Conservation (phyloP, 2,888 invertebrate species). For the Agrochola lychnidis region DNA sequence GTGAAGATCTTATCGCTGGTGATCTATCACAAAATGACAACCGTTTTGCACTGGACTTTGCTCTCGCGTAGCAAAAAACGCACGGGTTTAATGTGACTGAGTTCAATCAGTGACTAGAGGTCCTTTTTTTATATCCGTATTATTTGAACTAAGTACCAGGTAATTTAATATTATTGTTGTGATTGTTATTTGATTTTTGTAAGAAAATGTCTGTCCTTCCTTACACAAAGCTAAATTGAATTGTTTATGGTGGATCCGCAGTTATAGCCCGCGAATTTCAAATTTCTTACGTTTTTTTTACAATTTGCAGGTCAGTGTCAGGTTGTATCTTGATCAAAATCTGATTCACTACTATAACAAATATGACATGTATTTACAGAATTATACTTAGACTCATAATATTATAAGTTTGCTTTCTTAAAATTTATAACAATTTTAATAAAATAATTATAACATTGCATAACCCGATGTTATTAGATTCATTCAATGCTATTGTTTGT, state of each 20-base stretch:
- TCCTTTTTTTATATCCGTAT: background rate
- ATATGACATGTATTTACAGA: too few species aligned
- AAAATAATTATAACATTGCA: background rate
- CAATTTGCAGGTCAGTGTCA: too few species aligned
- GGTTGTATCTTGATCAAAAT: too few species aligned
- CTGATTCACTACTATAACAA: too few species aligned
- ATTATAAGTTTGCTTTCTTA: background rate
- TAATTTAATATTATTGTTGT: background rate
- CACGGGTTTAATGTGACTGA: background rate
- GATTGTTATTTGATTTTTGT: background rate
- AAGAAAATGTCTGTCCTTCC: too few species aligned
- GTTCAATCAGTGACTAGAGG: background rate
- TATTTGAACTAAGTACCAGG: background rate
- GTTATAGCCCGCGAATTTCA: too few species aligned
- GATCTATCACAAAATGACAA: conserved; percentile 64
- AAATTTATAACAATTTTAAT: background rate
- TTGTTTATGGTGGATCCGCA: too few species aligned
- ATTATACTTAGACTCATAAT: too few species aligned
- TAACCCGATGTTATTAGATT: conserved; percentile 4
- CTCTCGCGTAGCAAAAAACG: conserved; percentile 38
- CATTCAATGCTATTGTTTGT: conserved; percentile 64
- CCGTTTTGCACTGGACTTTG: conserved; percentile 59
- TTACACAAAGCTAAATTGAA: too few species aligned
- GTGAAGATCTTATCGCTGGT: conserved; percentile 67
- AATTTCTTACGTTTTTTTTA: too few species aligned